Evolutionary conservation across 2,113 vertebrate species (phyloP).

Genomic region (Pseudopodoces humilis): DNA sequence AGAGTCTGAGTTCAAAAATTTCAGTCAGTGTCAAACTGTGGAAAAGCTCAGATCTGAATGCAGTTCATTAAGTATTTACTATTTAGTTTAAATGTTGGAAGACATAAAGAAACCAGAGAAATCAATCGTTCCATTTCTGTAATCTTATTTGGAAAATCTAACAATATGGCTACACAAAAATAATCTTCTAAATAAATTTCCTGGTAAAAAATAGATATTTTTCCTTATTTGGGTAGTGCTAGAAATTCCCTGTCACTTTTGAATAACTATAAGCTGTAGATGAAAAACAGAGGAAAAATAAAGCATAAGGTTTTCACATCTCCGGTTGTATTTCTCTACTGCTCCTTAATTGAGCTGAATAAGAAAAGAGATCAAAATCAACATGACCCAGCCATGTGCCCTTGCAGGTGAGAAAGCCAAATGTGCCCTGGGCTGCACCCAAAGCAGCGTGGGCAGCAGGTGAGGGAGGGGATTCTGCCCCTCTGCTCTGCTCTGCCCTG

Average conservation of each 20-base stretch:
- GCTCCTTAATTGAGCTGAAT: neutral
- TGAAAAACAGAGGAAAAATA: neutral
- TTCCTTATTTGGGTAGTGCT: neutral
- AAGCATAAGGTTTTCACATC: neutral
- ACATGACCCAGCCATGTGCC: neutral
- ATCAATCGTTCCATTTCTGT: neutral
- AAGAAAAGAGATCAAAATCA: neutral
- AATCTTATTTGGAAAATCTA: neutral
- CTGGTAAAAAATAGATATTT: neutral
- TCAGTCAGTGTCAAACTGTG: neutral
- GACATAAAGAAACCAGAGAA: neutral
- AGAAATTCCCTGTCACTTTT: neutral
- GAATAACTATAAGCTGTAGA: neutral
- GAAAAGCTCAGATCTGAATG: neutral
- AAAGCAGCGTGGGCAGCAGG: rapidly evolving
- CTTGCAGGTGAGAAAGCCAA: neutral
- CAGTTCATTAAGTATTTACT: neutral
- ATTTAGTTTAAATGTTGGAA: neutral
- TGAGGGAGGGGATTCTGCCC: neutral
- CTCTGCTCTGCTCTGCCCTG: neutral
- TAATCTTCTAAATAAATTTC: neutral
- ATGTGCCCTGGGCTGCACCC: neutral
- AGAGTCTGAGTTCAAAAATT: neutral
- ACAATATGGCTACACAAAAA: neutral
- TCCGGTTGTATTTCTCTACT: neutral